Evolutionary conservation across 1,140 invertebrate species (phyloP).

Genomic region (Drosophila carrolli): DNA sequence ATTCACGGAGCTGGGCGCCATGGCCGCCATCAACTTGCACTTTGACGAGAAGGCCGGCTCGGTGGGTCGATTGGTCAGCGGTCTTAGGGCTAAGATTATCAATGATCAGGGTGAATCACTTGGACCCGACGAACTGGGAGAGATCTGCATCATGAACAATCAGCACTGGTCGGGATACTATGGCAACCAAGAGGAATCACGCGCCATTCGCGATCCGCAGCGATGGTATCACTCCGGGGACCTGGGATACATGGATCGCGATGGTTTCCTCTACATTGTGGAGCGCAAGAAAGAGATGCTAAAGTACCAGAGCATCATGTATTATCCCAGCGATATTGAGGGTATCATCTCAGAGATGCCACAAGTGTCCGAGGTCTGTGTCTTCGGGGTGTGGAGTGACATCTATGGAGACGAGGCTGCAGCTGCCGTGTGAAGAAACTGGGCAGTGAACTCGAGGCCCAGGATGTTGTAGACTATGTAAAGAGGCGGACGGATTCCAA

Average conservation of each 20-base stretch:
- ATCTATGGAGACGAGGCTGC: slow-evolving; percentile 53
- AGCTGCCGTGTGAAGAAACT: slow-evolving; percentile 53
- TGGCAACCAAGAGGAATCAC: slow-evolving; percentile 38
- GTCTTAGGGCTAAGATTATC: slow-evolving; percentile 71
- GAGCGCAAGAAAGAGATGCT: slow-evolving; percentile 88
- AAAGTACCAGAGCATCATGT: slow-evolving; percentile 73
- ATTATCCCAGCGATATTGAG: slow-evolving; percentile 72
- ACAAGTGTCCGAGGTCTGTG: slow-evolving; percentile 62
- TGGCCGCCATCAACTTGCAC: slow-evolving; percentile 18
- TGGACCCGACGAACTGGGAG: slow-evolving; percentile 49
- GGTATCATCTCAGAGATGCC: slow-evolving; percentile 51
- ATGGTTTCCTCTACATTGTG: slow-evolving; percentile 85
- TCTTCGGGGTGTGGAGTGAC: slow-evolving; percentile 58
- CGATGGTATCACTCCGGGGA: slow-evolving; percentile 89
- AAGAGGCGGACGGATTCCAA: slow-evolving; percentile 8
- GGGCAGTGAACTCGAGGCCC: slow-evolving; percentile 1
- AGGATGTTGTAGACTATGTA: slow-evolving; percentile 31
- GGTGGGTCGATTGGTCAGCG: slow-evolving; percentile 25
- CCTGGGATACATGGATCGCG: slow-evolving; percentile 86
- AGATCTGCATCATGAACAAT: slow-evolving; percentile 38
- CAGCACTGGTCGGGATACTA: slow-evolving; percentile 70
- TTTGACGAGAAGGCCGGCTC: slow-evolving; percentile 50
- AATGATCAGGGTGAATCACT: slow-evolving; percentile 38
- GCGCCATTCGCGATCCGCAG: slow-evolving; percentile 30
- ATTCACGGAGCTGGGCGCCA: slow-evolving; percentile 42